A percentile compares a stretch with the other conserved stretches of the same genome.
phyloP scores from a whole-genome alignment of 2,113 vertebrate genomes.

The Lagopus leucura region DNA sequence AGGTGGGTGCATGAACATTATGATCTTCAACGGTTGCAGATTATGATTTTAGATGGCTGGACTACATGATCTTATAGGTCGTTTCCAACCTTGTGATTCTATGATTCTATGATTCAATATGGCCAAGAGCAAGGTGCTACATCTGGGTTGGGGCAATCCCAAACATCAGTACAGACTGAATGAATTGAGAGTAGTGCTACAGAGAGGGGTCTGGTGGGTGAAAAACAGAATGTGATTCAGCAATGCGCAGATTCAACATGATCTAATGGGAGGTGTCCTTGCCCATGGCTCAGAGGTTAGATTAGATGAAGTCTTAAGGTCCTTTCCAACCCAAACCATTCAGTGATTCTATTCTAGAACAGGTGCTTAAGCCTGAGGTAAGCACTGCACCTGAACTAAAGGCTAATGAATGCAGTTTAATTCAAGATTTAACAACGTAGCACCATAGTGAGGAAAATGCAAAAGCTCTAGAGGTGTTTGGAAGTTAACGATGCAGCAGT shows the following conservation, averaged over 20 bases:
- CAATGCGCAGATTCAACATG: background rate
- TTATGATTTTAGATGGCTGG: too few species aligned
- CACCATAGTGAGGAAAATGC: background rate
- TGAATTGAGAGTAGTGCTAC: background rate
- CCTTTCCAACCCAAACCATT: background rate
- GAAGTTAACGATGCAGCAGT: constrained; percentile 25
- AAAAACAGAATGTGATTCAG: background rate
- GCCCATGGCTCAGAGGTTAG: background rate
- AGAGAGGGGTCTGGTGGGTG: background rate
- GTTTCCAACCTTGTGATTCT: too few species aligned
- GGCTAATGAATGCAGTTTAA: background rate
- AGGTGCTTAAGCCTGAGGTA: background rate
- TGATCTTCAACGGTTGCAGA: background rate
- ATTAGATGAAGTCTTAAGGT: background rate
- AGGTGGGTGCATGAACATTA: background rate
- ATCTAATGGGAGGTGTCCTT: background rate
- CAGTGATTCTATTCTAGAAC: background rate
- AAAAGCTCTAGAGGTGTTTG: constrained; percentile 39
- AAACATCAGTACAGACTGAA: background rate
- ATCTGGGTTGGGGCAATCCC: background rate
- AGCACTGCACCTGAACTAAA: background rate
- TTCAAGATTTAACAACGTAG: background rate
- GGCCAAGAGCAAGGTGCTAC: background rate
- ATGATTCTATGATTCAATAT: background rate
- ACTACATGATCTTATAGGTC: too few species aligned